Conservation (phyloP, 2,113 vertebrate genomes). For the Tauraco erythrolophus region DNA sequence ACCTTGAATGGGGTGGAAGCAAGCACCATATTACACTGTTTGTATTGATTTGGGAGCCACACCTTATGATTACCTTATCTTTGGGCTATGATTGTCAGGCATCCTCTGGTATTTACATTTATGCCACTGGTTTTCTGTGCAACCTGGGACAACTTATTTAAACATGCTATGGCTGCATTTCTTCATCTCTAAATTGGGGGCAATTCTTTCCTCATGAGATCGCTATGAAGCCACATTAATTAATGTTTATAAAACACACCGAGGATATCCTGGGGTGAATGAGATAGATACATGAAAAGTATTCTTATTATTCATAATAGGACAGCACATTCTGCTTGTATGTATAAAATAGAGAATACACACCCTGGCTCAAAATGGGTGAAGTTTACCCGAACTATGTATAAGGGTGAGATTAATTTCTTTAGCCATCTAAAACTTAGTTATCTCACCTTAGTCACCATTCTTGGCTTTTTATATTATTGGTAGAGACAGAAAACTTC, state of each 20-base stretch:
- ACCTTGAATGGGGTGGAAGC: not conserved
- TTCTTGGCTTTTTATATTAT: not conserved
- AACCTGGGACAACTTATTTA: not conserved
- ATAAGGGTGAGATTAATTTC: not conserved
- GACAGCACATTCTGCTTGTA: not conserved
- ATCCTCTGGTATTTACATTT: not conserved
- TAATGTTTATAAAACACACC: not conserved
- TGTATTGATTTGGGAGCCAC: constrained; percentile 15
- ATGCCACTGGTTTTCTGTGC: not conserved
- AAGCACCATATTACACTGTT: not conserved
- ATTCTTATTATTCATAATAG: not conserved
- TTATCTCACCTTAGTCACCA: not conserved
- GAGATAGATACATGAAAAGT: not conserved
- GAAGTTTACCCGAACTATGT: not conserved
- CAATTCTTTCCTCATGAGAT: not conserved
- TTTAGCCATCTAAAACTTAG: not conserved
- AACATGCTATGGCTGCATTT: not conserved
- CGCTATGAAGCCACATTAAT: constrained; percentile 30
- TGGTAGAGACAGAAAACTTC: not conserved
- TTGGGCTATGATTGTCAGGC: constrained; percentile 34
- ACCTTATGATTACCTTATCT: constrained; percentile 62
- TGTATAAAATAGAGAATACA: not conserved
- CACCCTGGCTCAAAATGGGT: not conserved
- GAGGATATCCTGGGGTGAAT: not conserved
- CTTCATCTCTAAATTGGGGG: constrained; percentile 14